Evolutionary conservation across 2,113 vertebrate species (phyloP), one percentile per base, ranked within the genome.

Genomic region (Sceloporus tristichus): DNA sequence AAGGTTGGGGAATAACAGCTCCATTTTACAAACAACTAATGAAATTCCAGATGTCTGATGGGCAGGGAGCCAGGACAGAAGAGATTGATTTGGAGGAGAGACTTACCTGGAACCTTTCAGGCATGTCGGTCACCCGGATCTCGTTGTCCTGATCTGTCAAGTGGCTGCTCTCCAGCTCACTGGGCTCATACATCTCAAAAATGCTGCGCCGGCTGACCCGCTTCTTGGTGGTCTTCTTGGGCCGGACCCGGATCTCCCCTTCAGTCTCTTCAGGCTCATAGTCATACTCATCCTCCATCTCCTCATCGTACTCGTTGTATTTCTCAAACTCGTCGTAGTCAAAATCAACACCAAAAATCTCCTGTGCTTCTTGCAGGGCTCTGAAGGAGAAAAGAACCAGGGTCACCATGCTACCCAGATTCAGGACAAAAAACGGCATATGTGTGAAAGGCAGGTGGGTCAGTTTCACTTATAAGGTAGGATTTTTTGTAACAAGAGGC

Each of bases 71-170:
- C 7, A 6, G 13, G 23, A 65, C 23, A 62, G 23, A 23, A 66
- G 65, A 19, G 65, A 66, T 21, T 5, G 65, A 19, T 6, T 21
- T 23, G 65, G n/a, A 18, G 48, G 1, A 42, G 2, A 9, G 9
- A 54, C 96, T 94, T 90, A 99, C 99, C 98, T 99, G 99, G 96
- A 99, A 99, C 88, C 99, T 98, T 95, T 99, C 99, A 0, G 99
- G 99, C 97, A 99, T 98, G 95, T 99, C 99, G 8, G 98, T 99
- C 68, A 98, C 94, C 81, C 99, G 98, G 94, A 99, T 99, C 95
- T 99, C 99, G 0, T 99, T 99, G 96, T 99, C 99, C 94, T 99
- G 99, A 94, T 99, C 99, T 0, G 99, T 99, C 87, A 99, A 97
- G 95, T 99, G 98, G 92, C 99, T 99, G 95, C 98, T 99, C 92